phyloP scores from a whole-genome alignment of 2,113 vertebrate genomes.

The Recurvirostra avosetta region DNA sequence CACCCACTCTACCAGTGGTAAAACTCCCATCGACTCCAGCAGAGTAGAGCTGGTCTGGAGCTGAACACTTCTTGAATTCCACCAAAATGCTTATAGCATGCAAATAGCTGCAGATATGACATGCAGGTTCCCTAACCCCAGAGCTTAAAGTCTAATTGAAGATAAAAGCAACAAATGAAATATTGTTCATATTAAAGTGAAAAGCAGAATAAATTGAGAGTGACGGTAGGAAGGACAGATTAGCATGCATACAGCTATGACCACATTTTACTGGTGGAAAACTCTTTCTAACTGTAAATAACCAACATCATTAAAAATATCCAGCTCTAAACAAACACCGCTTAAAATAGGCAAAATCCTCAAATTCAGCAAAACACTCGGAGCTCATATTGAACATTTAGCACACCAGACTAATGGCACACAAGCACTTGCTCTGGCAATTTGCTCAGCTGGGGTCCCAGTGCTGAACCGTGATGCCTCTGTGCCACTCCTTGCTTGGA shows the following conservation, averaged over 20 bases:
- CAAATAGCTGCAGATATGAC: background rate
- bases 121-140: background rate
- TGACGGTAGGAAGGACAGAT: background rate
- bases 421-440: background rate
- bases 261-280: background rate
- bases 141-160: background rate
- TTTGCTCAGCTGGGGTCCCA: background rate
- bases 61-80: background rate
- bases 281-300: background rate
- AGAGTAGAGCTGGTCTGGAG: background rate
- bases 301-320: background rate
- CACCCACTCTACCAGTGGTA: background rate
- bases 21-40: background rate
- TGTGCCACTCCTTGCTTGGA: background rate
- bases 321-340: background rate
- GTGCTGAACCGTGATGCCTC: background rate
- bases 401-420: fast-evolving
- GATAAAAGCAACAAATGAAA: background rate
- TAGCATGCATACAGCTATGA: background rate
- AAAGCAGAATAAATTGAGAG: background rate
- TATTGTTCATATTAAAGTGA: background rate
- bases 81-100: background rate
- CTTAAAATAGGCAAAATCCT: background rate
- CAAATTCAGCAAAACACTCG: background rate
- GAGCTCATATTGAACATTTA: background rate